Evolutionary conservation across 1,140 invertebrate species (phyloP).

Genomic region (Sycobia sp.): DNA sequence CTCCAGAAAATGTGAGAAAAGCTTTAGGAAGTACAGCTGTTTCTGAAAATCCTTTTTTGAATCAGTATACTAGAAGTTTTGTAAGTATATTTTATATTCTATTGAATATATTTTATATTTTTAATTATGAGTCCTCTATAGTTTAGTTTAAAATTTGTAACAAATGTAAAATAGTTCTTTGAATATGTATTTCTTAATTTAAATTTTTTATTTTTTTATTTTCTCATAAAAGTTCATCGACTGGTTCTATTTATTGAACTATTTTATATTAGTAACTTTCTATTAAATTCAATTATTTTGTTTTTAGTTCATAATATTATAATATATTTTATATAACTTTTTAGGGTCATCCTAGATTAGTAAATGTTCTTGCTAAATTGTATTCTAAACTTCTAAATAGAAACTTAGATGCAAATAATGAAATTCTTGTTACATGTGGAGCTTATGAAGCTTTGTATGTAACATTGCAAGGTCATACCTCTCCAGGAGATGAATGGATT

Average conservation of each 20-base stretch:
- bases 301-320: too few species aligned
- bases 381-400: conserved; percentile 81
- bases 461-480: conserved; percentile 83
- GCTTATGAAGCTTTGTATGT: conserved; percentile 93
- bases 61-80: conserved; percentile 92
- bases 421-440: conserved; percentile 87
- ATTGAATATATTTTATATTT: not conserved
- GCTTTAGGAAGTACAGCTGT: conserved; percentile 73
- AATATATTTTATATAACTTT: too few species aligned
- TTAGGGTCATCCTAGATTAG: conserved; percentile 91
- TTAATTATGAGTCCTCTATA: too few species aligned
- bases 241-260: not conserved
- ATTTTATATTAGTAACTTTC: too few species aligned
- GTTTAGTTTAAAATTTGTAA: too few species aligned
- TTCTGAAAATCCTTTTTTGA: conserved; percentile 76
- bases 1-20: conserved; percentile 83
- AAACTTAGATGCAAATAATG: conserved; percentile 78
- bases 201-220: too few species aligned
- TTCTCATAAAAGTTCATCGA: too few species aligned
- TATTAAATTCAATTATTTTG: too few species aligned
- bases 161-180: too few species aligned
- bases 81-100: conserved; percentile 62
- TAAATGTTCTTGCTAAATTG: conserved; percentile 81
- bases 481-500: conserved; percentile 88
- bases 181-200: too few species aligned